A percentile compares a stretch with the other conserved stretches of the same genome.
phyloP scores from a whole-genome alignment of 2,888 invertebrate genomes.

The Calliopum simillimum region DNA sequence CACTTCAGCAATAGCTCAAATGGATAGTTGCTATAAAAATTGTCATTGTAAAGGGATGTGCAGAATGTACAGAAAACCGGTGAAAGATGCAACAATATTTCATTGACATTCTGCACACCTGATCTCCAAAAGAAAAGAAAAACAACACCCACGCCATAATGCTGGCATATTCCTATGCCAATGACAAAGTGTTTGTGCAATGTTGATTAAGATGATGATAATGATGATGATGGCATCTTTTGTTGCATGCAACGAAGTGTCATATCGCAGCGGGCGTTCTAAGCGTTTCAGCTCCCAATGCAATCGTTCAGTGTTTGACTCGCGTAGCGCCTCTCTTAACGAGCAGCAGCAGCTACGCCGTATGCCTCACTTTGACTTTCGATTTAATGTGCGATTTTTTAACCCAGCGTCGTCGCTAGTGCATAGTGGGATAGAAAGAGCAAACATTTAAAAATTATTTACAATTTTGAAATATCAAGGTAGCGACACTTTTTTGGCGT shows the following conservation, averaged over 20 bases:
- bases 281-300: not conserved
- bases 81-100: constrained; percentile 27
- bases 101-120: constrained; percentile 35
- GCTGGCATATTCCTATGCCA: too few relatives aligned
- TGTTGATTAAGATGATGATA: too few relatives aligned
- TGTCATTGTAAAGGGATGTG: constrained; percentile 11
- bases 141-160: not conserved
- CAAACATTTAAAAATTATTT: too few relatives aligned
- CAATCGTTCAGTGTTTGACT: not conserved
- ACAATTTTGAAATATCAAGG: too few relatives aligned
- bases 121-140: constrained; percentile 17
- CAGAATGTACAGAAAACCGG: not conserved
- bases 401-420: too few relatives aligned
- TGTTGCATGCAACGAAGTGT: constrained; percentile 48
- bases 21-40: constrained; percentile 28
- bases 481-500: too few relatives aligned
- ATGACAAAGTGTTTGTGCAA: not conserved
- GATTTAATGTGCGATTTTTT: too few relatives aligned
- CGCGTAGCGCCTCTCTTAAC: too few relatives aligned
- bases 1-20: not conserved
- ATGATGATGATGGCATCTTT: too few relatives aligned
- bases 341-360: too few relatives aligned
- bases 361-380: too few relatives aligned
- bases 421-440: too few relatives aligned
- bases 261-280: constrained; percentile 57